Conservation (phyloP, 2,797 vertebrate genomes). For the Agapornis canus region DNA sequence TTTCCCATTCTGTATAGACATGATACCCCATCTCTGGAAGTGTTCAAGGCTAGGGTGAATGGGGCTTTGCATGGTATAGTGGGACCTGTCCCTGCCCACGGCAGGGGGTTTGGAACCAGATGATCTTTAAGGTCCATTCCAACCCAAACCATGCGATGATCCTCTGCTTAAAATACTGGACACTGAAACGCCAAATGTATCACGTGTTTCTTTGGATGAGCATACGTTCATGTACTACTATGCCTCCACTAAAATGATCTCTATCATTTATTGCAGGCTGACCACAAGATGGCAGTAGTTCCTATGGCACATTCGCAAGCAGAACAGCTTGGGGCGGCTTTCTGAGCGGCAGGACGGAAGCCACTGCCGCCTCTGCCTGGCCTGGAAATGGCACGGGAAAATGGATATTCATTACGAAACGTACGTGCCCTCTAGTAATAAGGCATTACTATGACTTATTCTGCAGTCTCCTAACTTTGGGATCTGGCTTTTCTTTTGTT, state of each 20-base stretch:
- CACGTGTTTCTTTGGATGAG: neutral
- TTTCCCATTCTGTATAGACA: neutral
- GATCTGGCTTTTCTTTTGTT: neutral
- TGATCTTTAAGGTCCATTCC: neutral
- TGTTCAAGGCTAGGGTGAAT: neutral
- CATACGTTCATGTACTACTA: accelerated
- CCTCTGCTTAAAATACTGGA: neutral
- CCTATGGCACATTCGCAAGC: neutral
- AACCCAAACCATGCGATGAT: neutral
- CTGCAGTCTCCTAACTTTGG: neutral
- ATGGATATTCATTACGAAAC: accelerated
- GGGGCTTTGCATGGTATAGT: neutral
- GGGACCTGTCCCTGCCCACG: neutral
- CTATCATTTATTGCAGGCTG: accelerated
- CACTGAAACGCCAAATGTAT: neutral
- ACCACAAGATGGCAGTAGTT: neutral
- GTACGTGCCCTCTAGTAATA: neutral
- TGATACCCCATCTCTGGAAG: neutral
- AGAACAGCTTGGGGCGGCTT: neutral
- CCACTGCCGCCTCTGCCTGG: accelerated
- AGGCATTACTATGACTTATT: neutral
- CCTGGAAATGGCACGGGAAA: accelerated
- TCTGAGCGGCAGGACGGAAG: neutral
- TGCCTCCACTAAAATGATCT: neutral
- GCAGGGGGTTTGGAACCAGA: neutral